phyloP scores from a whole-genome alignment of 2,113 vertebrate genomes.

The Psilopogon haemacephalus region DNA sequence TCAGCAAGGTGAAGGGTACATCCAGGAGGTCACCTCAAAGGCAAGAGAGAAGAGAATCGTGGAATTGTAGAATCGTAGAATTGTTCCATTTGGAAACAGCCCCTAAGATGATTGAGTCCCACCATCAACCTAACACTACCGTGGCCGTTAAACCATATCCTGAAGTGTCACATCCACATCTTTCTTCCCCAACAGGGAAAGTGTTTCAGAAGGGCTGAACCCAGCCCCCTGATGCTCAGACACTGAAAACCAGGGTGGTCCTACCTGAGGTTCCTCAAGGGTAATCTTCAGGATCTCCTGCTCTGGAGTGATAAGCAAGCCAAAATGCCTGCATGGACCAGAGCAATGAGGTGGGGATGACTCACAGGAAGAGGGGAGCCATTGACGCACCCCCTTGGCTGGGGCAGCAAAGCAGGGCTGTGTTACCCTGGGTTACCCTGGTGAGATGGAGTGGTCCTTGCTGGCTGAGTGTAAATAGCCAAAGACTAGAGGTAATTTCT shows the following conservation, averaged over 20 bases:
- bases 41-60: background rate
- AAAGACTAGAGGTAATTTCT: conserved; percentile 16
- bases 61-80: too few relatives aligned
- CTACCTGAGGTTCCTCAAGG: rapidly evolving
- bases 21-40: background rate
- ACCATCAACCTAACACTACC: too few relatives aligned
- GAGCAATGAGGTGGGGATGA: rapidly evolving
- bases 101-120: too few relatives aligned
- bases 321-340: rapidly evolving
- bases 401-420: background rate
- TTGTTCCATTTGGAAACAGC: too few relatives aligned
- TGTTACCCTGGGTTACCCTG: background rate
- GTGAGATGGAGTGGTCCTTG: background rate
- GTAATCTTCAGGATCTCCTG: rapidly evolving
- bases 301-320: background rate
- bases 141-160: too few relatives aligned
- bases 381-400: background rate
- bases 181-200: too few relatives aligned
- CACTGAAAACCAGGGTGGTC: background rate
- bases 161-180: too few relatives aligned
- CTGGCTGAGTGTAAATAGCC: background rate
- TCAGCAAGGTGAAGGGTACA: background rate
- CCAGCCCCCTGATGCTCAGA: rapidly evolving
- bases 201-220: background rate
- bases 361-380: background rate